Evolutionary conservation across 2,797 vertebrate species (phyloP).

Genomic region (Hemibagrus guttatus): DNA sequence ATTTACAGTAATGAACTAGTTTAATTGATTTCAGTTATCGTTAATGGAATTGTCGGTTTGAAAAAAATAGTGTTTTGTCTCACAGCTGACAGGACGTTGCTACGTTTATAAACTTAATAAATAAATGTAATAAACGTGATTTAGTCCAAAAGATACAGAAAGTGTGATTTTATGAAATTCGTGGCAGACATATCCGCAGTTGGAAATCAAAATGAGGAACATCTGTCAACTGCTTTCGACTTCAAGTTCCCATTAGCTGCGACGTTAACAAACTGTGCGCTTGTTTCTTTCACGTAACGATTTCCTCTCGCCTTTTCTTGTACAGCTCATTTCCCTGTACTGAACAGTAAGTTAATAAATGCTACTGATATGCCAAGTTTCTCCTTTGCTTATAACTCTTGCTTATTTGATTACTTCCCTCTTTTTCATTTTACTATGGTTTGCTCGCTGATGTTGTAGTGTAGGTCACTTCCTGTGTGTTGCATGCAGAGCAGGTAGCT

Average conservation of each 20-base stretch:
- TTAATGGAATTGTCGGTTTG: no score
- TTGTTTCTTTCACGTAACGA: slow-evolving; percentile 32
- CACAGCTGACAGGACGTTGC: background rate
- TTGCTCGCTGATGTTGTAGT: slow-evolving; percentile 16
- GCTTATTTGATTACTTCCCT: slow-evolving; percentile 34
- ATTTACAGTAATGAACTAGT: background rate
- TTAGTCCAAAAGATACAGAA: background rate
- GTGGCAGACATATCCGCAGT: slow-evolving; percentile 34
- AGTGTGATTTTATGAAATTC: background rate
- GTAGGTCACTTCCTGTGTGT: slow-evolving; percentile 44
- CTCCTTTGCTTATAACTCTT: background rate
- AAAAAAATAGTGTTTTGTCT: background rate
- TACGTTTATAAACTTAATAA: background rate
- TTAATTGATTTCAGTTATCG: background rate
- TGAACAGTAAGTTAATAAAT: slow-evolving; percentile 67
- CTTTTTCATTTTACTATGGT: background rate
- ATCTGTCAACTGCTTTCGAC: slow-evolving; percentile 38
- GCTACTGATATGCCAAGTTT: background rate
- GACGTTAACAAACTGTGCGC: background rate
- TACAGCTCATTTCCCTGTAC: slow-evolving; percentile 65
- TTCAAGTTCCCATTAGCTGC: slow-evolving; percentile 37
- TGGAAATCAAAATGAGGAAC: slow-evolving; percentile 60
- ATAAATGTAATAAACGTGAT: background rate
- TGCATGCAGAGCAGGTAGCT: slow-evolving; percentile 37
- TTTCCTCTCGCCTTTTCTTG: slow-evolving; percentile 45